Conservation (phyloP, 1,140 invertebrate species). For the Ips nitidus region DNA sequence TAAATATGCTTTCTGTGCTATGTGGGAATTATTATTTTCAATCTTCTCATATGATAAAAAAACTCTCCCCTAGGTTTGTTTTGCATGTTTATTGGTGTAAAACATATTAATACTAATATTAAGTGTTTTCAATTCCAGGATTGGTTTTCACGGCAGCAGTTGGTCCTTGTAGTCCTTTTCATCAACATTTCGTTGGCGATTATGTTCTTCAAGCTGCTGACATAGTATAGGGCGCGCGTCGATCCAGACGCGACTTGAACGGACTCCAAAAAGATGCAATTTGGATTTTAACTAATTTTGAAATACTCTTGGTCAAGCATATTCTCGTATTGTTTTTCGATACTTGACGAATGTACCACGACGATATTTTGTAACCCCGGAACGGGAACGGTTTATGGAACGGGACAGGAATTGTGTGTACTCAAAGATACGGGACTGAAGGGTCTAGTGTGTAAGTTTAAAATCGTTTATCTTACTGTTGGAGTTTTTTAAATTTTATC, state of each 20-base stretch:
- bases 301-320: slow-evolving; percentile 19
- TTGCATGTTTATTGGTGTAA: too few relatives aligned
- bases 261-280: slow-evolving; percentile 7
- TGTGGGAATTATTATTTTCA: too few relatives aligned
- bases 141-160: slow-evolving; percentile 95
- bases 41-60: too few relatives aligned
- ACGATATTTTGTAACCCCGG: slow-evolving; percentile 2
- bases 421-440: neutral
- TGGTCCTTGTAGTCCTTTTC: slow-evolving; percentile 93
- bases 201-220: slow-evolving; percentile 96
- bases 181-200: slow-evolving; percentile 95
- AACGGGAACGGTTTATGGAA: neutral
- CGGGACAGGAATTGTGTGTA: slow-evolving; percentile 2
- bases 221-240: slow-evolving; percentile 64
- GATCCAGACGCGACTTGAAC: slow-evolving; percentile 37
- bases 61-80: too few relatives aligned
- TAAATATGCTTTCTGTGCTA: too few relatives aligned
- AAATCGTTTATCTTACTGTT: slow-evolving; percentile 24
- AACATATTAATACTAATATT: too few relatives aligned
- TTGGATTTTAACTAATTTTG: slow-evolving; percentile 13
- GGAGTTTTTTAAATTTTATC: slow-evolving; percentile 30
- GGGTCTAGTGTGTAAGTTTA: slow-evolving; percentile 25
- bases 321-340: slow-evolving; percentile 8
- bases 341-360: slow-evolving; percentile 15
- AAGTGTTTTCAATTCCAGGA: slow-evolving; percentile 68